Percentiles rank a stretch among this genome's conserved stretches.
phyloP scores from a whole-genome alignment of 2,888 invertebrate species.

The Nomada goodeniana region DNA sequence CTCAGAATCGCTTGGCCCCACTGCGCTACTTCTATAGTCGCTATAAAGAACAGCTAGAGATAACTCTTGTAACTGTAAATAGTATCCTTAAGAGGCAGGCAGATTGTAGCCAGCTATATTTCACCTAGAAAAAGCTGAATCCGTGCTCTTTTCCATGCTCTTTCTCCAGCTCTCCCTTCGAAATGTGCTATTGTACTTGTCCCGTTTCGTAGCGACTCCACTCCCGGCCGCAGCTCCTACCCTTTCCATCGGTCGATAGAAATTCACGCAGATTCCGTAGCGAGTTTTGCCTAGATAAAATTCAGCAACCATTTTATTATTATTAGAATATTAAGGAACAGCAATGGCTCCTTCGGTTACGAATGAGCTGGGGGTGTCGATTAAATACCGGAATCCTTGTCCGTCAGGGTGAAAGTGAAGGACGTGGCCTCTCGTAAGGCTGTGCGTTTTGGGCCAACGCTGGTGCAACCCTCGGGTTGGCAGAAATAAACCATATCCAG shows the following conservation, averaged over 20 bases:
- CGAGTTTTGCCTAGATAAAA: conserved; percentile 89
- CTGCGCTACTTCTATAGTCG: conserved; percentile 96
- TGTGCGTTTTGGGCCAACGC: conserved; percentile 94
- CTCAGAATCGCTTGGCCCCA: conserved; percentile 96
- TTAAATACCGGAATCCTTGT: conserved; percentile 95
- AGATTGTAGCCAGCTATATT: conserved; percentile 61
- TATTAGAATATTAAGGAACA: too few species aligned
- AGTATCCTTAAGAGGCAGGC: background rate
- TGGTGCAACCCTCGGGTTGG: conserved; percentile 99
- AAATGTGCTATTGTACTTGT: conserved; percentile 86
- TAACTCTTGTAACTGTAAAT: conserved; percentile 62
- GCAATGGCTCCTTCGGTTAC: too few species aligned
- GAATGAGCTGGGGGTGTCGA: too few species aligned
- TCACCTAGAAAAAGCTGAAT: conserved; percentile 97
- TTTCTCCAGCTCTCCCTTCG: conserved; percentile 96
- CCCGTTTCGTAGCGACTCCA: conserved; percentile 82
- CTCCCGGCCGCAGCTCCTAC: conserved; percentile 83
- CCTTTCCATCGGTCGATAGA: conserved; percentile 96
- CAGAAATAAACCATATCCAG: conserved; percentile 99
- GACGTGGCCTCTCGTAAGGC: conserved; percentile 96
- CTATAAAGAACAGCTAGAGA: conserved; percentile 86
- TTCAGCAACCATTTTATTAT: too few species aligned
- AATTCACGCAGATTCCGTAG: conserved; percentile 99
- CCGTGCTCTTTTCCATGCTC: conserved; percentile 96
- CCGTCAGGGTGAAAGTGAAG: conserved; percentile 99